phyloP scores from a whole-genome alignment of 1,140 invertebrate genomes.

The Pinna nobilis region DNA sequence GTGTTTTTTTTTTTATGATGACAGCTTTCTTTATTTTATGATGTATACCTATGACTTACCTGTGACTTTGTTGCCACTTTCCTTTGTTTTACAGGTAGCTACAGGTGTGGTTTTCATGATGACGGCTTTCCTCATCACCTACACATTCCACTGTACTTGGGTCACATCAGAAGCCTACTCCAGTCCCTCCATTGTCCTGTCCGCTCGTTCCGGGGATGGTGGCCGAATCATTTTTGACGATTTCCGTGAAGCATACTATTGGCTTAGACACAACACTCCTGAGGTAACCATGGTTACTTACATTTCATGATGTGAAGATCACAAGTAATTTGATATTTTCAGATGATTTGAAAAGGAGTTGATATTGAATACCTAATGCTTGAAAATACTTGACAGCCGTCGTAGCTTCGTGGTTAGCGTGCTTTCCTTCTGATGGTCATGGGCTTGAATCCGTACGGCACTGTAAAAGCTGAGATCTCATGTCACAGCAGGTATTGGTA shows the following conservation, averaged over 20 bases:
- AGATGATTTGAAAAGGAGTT: no score
- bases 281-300: constrained; percentile 69
- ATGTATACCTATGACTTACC: not conserved
- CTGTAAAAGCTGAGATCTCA: no score
- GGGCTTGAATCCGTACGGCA: no score
- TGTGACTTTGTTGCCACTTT: not conserved
- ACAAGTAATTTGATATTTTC: no score
- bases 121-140: constrained; percentile 90
- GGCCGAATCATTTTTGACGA: constrained; percentile 98
- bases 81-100: constrained; percentile 81
- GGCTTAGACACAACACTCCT: constrained; percentile 97
- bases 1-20: not conserved
- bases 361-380: no score
- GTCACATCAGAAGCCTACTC: constrained; percentile 99
- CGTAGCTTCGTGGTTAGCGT: no score
- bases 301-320: no score
- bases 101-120: constrained; percentile 89
- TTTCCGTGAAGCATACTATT: constrained; percentile 98
- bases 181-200: constrained; percentile 96
- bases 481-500: no score
- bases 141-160: constrained; percentile 99
- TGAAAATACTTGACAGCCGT: no score
- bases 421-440: no score
- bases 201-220: constrained; percentile 94
- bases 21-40: not conserved